Conservation (phyloP, 2,888 invertebrate species). For the Netelia fuscicornis region DNA sequence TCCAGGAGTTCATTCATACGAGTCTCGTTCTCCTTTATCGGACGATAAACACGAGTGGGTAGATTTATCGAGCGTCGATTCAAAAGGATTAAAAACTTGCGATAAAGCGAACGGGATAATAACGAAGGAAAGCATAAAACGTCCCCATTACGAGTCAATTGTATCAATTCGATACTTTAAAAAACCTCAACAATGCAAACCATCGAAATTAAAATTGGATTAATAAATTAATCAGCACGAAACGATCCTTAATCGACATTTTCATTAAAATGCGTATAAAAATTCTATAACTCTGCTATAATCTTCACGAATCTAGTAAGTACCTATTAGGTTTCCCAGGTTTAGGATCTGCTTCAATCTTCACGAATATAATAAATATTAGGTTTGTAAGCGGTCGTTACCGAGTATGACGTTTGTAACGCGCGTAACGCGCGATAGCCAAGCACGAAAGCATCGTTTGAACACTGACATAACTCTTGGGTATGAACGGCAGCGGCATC, state of each 20-base stretch:
- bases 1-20: conserved; percentile 32
- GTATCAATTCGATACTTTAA: too few relatives aligned
- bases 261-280: too few relatives aligned
- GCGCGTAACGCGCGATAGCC: background rate
- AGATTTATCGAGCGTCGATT: background rate
- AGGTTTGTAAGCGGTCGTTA: background rate
- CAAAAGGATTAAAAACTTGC: background rate
- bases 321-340: too few relatives aligned
- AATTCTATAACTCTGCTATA: too few relatives aligned
- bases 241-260: too few relatives aligned
- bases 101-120: too few relatives aligned
- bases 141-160: too few relatives aligned
- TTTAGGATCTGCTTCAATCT: background rate
- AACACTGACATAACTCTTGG: conserved; percentile 53
- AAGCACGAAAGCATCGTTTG: conserved; percentile 51
- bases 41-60: background rate
- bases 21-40: background rate
- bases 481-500: conserved; percentile 27
- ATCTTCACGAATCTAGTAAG: too few relatives aligned
- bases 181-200: too few relatives aligned
- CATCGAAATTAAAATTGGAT: too few relatives aligned
- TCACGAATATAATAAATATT: background rate
- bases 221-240: too few relatives aligned
- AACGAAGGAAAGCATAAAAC: too few relatives aligned
- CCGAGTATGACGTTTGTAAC: background rate